phyloP scores from a whole-genome alignment of 2,797 vertebrate genomes.

The Apogon hyalosoma region DNA sequence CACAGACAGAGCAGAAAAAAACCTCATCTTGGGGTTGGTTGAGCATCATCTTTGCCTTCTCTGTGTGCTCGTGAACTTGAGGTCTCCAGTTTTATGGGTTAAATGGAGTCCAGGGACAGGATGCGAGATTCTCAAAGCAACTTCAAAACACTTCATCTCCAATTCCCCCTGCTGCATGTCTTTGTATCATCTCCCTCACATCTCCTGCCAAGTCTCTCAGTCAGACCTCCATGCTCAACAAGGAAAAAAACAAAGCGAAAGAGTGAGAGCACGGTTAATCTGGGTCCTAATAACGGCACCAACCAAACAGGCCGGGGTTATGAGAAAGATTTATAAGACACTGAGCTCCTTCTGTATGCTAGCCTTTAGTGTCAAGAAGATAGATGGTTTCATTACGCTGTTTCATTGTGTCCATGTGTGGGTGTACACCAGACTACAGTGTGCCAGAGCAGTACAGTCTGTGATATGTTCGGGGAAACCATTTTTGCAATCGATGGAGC shows the following conservation, averaged over 20 bases:
- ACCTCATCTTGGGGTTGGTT: conserved; percentile 26
- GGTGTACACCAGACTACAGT: conserved; percentile 12
- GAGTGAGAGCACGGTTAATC: conserved; percentile 42
- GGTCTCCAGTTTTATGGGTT: conserved; percentile 56
- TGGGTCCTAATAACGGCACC: conserved; percentile 26
- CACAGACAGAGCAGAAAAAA: conserved; percentile 2
- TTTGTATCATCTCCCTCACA: conserved; percentile 67
- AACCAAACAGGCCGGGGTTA: conserved; percentile 46
- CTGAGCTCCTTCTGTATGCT: conserved; percentile 65
- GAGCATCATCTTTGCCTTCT: conserved; percentile 42
- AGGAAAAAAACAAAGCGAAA: conserved; percentile 25
- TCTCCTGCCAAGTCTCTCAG: conserved; percentile 62
- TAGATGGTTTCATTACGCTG: conserved; percentile 68
- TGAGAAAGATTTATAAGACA: conserved; percentile 69
- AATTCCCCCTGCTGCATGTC: conserved; percentile 29
- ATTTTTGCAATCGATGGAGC: conserved; percentile 27
- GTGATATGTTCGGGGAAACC: conserved; percentile 27
- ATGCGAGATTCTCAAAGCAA: conserved; percentile 59
- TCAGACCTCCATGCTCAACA: conserved; percentile 49
- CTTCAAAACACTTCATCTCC: conserved; percentile 55
- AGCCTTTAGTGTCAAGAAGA: conserved; percentile 72
- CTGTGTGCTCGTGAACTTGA: conserved; percentile 51
- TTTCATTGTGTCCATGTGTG: conserved; percentile 70
- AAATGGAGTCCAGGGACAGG: conserved; percentile 53
- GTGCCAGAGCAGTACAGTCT: conserved; percentile 33